Evolutionary conservation across 2,888 invertebrate genomes (phyloP), one percentile per base, ranked within the genome.

Genomic region (Lithophane semibrunnea): DNA sequence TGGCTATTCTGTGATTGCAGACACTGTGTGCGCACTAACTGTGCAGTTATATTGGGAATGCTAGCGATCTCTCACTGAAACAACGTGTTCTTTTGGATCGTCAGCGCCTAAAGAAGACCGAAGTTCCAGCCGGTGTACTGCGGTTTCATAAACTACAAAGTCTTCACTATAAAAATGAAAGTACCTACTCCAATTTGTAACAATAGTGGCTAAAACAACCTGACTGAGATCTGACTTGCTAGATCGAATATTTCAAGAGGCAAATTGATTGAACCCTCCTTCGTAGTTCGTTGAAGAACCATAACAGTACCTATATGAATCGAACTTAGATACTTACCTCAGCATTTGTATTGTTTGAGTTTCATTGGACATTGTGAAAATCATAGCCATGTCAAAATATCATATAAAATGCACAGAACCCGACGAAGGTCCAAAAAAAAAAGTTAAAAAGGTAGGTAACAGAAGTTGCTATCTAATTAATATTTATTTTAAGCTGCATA

Each of bases 1-100:
- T 93, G 81, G 94, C 91, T 92, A n/a, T 90, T 92, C 84, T 93
- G 93, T 86, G 90, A 91, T 77, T 94, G 93, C 81, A 68, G 68
- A 61, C 49, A 79, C 42, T 93, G 93, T 83, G 58, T 65, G 42
- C 91, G 92, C 79, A 75, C 81, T 52, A 77, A 88, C n/a, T 93
- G 93, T 67, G 92, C 92, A 37, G 92, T 92, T 63, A 85, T 92
- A n/a, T 82, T 90, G 75, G 77, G 90, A 79, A 86, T 89, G 76
- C 88, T 92, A 7, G 83, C 87, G 21, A 88, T 91, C 85, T 63
- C 82, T 91, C 47, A 89, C 90, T 73, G 90, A 90, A 75, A 89
- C 82, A 72, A 85, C 88, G 42, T 90, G 87, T 86, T 77, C 77
- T 72, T 88, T 90, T 79, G 85, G 85, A 77, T 74, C 79, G n/a